Evolutionary conservation across 2,797 vertebrate genomes (phyloP).

Genomic region (Epinephelus awoara): DNA sequence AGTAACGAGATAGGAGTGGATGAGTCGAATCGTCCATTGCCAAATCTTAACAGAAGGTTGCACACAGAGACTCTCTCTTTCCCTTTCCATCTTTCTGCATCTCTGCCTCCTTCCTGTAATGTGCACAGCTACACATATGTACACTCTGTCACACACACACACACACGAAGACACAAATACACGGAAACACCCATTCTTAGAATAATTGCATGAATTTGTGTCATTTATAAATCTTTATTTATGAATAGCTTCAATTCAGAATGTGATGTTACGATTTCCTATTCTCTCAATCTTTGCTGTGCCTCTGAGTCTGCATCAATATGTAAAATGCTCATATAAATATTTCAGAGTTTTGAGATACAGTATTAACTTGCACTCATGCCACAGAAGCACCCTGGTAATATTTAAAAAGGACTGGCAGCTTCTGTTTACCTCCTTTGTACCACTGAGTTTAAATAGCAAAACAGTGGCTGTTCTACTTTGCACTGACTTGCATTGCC

Average conservation of each 20-base stretch:
- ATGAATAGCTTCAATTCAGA: conserved; percentile 19
- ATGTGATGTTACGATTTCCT: conserved; percentile 1
- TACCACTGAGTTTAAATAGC: conserved; percentile 54
- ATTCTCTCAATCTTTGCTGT: conserved; percentile 35
- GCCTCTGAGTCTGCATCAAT: conserved; percentile 20
- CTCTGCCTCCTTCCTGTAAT: conserved; percentile 41
- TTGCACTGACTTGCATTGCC: conserved; percentile 42
- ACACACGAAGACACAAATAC: not conserved
- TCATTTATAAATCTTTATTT: conserved; percentile 41
- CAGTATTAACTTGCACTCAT: conserved; percentile 38
- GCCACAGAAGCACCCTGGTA: conserved; percentile 14
- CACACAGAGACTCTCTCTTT: conserved; percentile 61
- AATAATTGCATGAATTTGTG: conserved; percentile 13
- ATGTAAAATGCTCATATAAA: conserved; percentile 41
- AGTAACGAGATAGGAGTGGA: conserved; percentile 91
- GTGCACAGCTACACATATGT: conserved; percentile 36
- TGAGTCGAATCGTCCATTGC: conserved; percentile 82
- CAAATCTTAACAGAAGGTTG: conserved; percentile 76
- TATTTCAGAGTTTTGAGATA: conserved; percentile 34
- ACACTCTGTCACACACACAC: not conserved
- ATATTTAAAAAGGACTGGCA: conserved; percentile 48
- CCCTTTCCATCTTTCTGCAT: conserved; percentile 27
- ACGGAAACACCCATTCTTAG: conserved; percentile 3
- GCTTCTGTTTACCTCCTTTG: conserved; percentile 63
- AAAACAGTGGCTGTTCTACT: conserved; percentile 58